These are phyloP conservation scores for Salmo trutta DNA, from an alignment of 2,797 vertebrate genomes.

Conservation along the genomic window DNA sequence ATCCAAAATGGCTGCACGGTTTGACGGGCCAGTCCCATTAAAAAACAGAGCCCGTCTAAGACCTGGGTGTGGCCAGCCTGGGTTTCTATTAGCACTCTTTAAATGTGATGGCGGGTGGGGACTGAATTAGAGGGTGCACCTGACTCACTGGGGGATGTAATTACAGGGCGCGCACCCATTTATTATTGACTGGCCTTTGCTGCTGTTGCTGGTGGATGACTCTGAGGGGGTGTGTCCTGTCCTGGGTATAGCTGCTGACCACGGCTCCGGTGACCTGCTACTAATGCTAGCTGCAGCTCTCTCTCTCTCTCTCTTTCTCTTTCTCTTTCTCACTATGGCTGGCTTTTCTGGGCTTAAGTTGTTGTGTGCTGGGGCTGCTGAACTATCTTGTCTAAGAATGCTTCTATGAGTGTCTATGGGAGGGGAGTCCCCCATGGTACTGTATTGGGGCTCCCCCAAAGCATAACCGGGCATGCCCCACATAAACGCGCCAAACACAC, in stretches of 20 bases:
- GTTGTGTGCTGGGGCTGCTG: constrained; percentile 74
- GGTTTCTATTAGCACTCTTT: constrained; percentile 68
- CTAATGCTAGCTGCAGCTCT: constrained; percentile 23
- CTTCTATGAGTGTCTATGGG: constrained; percentile 54
- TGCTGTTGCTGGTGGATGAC: constrained; percentile 56
- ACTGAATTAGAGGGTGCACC: constrained; percentile 75
- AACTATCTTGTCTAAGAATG: constrained; percentile 64
- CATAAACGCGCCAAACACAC: constrained; percentile 38
- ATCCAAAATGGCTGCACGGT: constrained; percentile 21
- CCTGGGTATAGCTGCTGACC: constrained; percentile 40
- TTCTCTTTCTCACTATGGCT: constrained; percentile 46
- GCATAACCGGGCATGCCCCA: constrained; percentile 64
- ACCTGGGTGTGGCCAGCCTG: constrained; percentile 75
- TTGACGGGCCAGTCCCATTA: not conserved
- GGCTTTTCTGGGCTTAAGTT: constrained; percentile 71
- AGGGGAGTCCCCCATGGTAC: constrained; percentile 43
- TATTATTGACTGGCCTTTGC: constrained; percentile 62
- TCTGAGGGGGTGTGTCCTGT: constrained; percentile 38
- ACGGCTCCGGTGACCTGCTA: constrained; percentile 57
- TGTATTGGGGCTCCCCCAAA: constrained; percentile 47
- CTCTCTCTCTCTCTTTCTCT: not conserved
- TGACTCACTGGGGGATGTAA: constrained; percentile 65
- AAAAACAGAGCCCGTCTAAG: constrained; percentile 35
- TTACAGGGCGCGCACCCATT: constrained; percentile 69
- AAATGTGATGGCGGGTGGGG: constrained; percentile 67